Evolutionary conservation across 2,113 vertebrate genomes (phyloP), one percentile per base, ranked within the genome.

Genomic region (Cyanocitta stelleri): DNA sequence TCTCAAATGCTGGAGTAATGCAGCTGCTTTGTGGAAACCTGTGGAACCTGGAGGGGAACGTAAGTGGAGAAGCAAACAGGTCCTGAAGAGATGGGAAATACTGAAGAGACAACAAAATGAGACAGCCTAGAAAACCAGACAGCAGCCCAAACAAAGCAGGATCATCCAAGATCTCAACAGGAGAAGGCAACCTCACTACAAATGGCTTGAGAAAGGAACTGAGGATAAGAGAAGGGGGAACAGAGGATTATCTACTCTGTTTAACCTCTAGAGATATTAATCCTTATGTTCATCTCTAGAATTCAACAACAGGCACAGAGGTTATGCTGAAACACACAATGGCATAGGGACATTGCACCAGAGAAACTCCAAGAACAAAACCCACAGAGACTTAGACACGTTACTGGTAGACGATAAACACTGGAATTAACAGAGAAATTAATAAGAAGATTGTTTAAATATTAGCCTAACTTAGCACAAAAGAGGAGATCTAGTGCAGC

Each of bases 381-480:
- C 20, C 69, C 43, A 15, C 11, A 23, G 24, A 69, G n/a, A 35
- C 64, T 59, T 51, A 48, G 51, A 83, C 20, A 35, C 3, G 0
- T 33, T 27, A 43, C 46, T 24, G 17, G 46, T 64, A 74, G 78
- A 87, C 8, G 7, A 85, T 16, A 76, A 89, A 91, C 94, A 85
- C 17, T 52, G 56, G 73, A 92, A 95, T 92, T 91, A 92, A 91
- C 71, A 51, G 46, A 80, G 68, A 92, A 81, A 93, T 85, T 94
- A 95, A 29, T 89, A 85, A 56, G 80, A 71, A 58, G 44, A 44
- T 68, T 93, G 86, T 56, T 95, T 90, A 97, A 95, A 95, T 92
- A 95, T 95, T 96, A 95, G 81, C 41, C 44, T 78, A 72, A 91
- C 90, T 92, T 81, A 95, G 73, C 69, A 79, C 44, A 85, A 67